Evolutionary conservation across 2,888 invertebrate genomes (phyloP), one percentile per base, ranked within the genome.

Genomic region (Dolichopus griseipennis): DNA sequence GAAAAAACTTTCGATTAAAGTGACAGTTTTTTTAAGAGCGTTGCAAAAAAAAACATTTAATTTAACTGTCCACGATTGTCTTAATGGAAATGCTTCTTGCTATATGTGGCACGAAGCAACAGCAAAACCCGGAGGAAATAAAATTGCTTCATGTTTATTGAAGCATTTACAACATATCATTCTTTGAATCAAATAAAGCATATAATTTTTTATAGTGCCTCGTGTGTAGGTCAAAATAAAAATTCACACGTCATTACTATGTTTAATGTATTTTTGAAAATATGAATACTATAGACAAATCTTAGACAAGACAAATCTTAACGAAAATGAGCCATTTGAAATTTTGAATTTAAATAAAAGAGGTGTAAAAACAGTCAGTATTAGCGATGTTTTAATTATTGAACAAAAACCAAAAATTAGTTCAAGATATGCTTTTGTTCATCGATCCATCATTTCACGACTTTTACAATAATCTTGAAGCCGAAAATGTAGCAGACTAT

Each of bases 301-400:
- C 27, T 27, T 27, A 27, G 27, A 27, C 5, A 27, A 27, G 27
- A 27, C 27, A 27, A 27, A 27, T 10, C 12, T 18, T 43, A 27
- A 27, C 27, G 27, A 27, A 27, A 27, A 5, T 27, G 27, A 27
- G 27, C 27, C 27, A 27, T 27, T 27, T 27, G 27, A 27, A 27
- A 27, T 27, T 27, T 27, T 27, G 27, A 27, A 27, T 27, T 27
- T 27, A 27, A 27, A 27, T 27, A 27, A 27, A 27, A 27, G 27
- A 27, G 27, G 27, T 27, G 27, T 27, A 27, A 27, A 27, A 27
- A 27, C 27, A 27, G 27, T 27, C 5, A 27, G 5, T 27, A 27
- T 27, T 27, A 27, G 27, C 27, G 5, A 27, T 27, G 27, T 27
- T 27, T 5, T 5, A 77, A 27, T 27, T 27, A 27, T 27, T 5